Percentiles rank a stretch among this genome's conserved stretches.
These are phyloP conservation scores for Dromius quadrimaculatus DNA, from an alignment of 2,888 invertebrate genomes.

Conservation along the genomic window DNA sequence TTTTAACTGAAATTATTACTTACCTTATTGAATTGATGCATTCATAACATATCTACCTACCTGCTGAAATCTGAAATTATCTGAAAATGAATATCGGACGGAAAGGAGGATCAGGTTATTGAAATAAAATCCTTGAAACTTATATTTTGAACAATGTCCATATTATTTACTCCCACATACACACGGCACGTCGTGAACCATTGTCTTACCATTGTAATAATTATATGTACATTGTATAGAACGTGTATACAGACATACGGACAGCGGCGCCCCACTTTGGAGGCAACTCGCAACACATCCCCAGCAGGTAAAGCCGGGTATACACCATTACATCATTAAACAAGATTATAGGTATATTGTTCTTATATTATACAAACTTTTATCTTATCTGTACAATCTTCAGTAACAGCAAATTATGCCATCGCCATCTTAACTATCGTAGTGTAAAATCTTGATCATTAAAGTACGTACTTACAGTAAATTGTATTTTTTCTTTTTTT, in stretches of 20 bases:
- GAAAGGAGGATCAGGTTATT: constrained; percentile 23
- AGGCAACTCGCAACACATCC: constrained; percentile 21
- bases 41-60: too few relatives aligned
- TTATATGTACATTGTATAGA: constrained; percentile 80
- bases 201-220: constrained; percentile 85
- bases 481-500: constrained; percentile 61
- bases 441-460: constrained; percentile 69
- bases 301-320: constrained; percentile 7
- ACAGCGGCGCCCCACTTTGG: constrained; percentile 66
- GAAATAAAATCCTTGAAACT: constrained; percentile 65
- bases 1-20: too few relatives aligned
- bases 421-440: constrained; percentile 63
- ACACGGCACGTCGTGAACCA: constrained; percentile 93
- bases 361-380: constrained; percentile 66
- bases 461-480: constrained; percentile 68
- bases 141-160: constrained; percentile 87
- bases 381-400: constrained; percentile 69
- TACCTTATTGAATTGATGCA: too few relatives aligned
- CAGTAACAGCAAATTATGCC: constrained; percentile 63
- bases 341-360: constrained; percentile 62
- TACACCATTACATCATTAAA: constrained; percentile 57
- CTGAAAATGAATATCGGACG: too few relatives aligned
- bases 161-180: constrained; percentile 90
- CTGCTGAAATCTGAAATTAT: too few relatives aligned
- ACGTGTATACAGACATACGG: constrained; percentile 79